A percentile compares a stretch with the other conserved stretches of the same genome.
Evolutionary conservation across 1,140 invertebrate species (phyloP).

Genomic region (Rhizoglyphus robini): DNA sequence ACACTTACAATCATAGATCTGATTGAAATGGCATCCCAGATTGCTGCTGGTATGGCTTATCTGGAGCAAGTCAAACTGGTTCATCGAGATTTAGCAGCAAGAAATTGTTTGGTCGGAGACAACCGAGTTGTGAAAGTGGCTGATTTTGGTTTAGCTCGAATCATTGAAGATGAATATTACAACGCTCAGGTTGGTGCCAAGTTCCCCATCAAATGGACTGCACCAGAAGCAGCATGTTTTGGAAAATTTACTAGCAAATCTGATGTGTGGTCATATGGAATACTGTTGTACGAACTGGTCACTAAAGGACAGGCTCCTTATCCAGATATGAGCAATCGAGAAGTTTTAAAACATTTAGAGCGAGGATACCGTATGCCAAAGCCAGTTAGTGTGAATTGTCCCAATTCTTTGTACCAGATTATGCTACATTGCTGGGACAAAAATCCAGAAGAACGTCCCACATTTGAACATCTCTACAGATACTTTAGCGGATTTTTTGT

Average conservation of each 20-base stretch:
- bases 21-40: slow-evolving; percentile 97
- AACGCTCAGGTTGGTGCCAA: slow-evolving; percentile 91
- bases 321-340: slow-evolving; percentile 92
- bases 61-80: slow-evolving; percentile 98
- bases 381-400: slow-evolving; percentile 50
- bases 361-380: slow-evolving; percentile 97
- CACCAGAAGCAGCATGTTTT: slow-evolving; percentile 94
- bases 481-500: slow-evolving; percentile 95
- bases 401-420: slow-evolving; percentile 77
- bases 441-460: slow-evolving; percentile 82
- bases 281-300: slow-evolving; percentile 92
- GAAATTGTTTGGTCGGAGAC: slow-evolving; percentile 78
- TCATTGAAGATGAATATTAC: slow-evolving; percentile 98
- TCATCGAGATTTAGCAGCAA: slow-evolving; percentile 80
- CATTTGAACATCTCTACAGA: slow-evolving; percentile 89
- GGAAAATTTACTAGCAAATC: slow-evolving; percentile 99
- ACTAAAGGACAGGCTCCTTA: slow-evolving; percentile 96
- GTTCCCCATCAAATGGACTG: slow-evolving; percentile 95
- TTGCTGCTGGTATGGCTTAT: slow-evolving; percentile 97
- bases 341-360: slow-evolving; percentile 95
- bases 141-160: slow-evolving; percentile 89
- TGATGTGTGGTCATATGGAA: slow-evolving; percentile 98
- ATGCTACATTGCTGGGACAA: slow-evolving; percentile 88
- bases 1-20: slow-evolving; percentile 39
- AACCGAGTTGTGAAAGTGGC: slow-evolving; percentile 77